These are phyloP conservation scores for Acanthis flammea DNA, from an alignment of 2,797 vertebrate genomes.

Conservation along the genomic window DNA sequence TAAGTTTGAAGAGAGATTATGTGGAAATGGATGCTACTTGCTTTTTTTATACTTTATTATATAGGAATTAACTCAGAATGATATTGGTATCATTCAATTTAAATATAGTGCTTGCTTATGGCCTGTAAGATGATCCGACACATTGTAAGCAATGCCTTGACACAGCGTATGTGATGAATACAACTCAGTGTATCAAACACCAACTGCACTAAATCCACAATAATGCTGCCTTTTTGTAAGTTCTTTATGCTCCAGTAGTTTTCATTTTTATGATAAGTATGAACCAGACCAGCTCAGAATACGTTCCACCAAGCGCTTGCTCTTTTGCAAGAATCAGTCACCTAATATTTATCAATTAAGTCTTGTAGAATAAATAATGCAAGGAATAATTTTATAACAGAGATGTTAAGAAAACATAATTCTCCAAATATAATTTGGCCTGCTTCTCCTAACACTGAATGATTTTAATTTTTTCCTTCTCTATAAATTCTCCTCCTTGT, in stretches of 20 bases:
- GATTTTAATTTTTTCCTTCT: slow-evolving; percentile 29
- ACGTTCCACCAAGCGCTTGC: background rate
- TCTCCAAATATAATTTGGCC: slow-evolving; percentile 45
- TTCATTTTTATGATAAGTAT: slow-evolving; percentile 60
- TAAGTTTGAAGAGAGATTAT: slow-evolving; percentile 50
- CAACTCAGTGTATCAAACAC: slow-evolving; percentile 49
- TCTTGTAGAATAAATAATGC: slow-evolving; percentile 11
- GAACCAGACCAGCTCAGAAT: slow-evolving; percentile 11
- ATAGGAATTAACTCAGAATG: slow-evolving; percentile 47
- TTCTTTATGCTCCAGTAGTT: slow-evolving; percentile 61
- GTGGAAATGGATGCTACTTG: slow-evolving; percentile 35
- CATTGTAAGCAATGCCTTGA: slow-evolving; percentile 60
- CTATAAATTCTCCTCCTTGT: slow-evolving; percentile 32
- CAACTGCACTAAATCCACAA: slow-evolving; percentile 57
- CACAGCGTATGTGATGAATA: slow-evolving; percentile 49
- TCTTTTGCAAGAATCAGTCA: background rate
- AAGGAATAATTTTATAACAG: slow-evolving; percentile 22
- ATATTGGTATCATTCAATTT: slow-evolving; percentile 47
- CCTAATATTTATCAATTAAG: slow-evolving; percentile 46
- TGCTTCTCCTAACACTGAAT: slow-evolving; percentile 49
- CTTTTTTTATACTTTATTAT: slow-evolving; percentile 48
- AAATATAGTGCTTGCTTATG: slow-evolving; percentile 40
- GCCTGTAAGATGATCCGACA: slow-evolving; percentile 2
- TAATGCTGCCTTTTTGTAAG: slow-evolving; percentile 56
- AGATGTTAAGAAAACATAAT: slow-evolving; percentile 34